Evolutionary conservation across 2,797 vertebrate species (phyloP).

Genomic region (Simalia tracyae): DNA sequence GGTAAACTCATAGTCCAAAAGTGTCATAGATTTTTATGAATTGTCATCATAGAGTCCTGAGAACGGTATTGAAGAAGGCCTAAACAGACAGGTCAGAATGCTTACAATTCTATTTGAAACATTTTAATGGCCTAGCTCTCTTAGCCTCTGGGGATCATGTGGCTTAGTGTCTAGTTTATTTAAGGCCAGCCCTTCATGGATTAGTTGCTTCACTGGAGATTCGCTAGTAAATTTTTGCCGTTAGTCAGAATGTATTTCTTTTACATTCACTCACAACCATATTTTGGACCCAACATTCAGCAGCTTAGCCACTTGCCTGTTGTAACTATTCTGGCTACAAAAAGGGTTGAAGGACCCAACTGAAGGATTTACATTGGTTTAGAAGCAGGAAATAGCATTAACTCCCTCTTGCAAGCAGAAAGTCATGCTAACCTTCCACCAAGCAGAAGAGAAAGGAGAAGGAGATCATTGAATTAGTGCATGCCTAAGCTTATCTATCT

Average conservation of each 20-base stretch:
- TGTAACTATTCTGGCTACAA: constrained; percentile 12
- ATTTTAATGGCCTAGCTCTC: constrained; percentile 43
- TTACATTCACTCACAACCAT: constrained; percentile 51
- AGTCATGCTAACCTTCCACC: constrained; percentile 11
- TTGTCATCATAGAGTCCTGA: not conserved
- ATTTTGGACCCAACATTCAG: constrained; percentile 27
- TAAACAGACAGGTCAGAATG: not conserved
- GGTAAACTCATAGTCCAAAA: not conserved
- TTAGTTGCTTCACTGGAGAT: constrained; percentile 45
- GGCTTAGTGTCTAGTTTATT: constrained; percentile 50
- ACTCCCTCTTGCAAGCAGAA: not conserved
- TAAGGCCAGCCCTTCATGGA: constrained; percentile 30
- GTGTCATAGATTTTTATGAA: not conserved
- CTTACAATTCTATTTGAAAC: not conserved
- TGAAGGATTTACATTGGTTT: constrained; percentile 32
- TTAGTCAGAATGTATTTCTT: constrained; percentile 50
- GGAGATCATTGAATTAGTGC: constrained; percentile 15
- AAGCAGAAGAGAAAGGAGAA: constrained; percentile 24
- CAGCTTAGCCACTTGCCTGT: not conserved
- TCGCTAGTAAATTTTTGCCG: constrained; percentile 48
- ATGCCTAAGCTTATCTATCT: constrained; percentile 8
- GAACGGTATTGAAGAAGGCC: constrained; percentile 21
- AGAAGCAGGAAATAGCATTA: constrained; percentile 8
- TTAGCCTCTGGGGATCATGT: not conserved
- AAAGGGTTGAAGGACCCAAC: constrained; percentile 21